These are phyloP conservation scores for Leucoraja ocellata DNA, from an alignment of 2,797 vertebrate species.

Conservation along the genomic window DNA sequence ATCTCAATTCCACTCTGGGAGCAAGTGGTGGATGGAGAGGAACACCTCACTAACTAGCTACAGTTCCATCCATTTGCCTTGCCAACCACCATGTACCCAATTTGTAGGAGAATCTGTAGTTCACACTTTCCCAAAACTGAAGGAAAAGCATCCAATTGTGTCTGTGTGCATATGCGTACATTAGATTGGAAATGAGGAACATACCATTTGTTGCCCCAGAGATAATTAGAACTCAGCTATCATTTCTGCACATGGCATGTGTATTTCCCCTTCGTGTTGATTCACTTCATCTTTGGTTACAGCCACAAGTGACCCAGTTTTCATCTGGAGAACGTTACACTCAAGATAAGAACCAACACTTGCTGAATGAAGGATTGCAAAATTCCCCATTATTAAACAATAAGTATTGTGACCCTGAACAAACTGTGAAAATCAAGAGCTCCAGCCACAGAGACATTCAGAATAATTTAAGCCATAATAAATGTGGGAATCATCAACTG, in stretches of 20 bases:
- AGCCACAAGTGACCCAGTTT: too few relatives aligned
- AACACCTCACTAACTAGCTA: too few relatives aligned
- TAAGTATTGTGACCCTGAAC: neutral
- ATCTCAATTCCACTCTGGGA: too few relatives aligned
- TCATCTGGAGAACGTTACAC: neutral
- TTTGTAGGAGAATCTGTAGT: too few relatives aligned
- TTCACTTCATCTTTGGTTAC: neutral
- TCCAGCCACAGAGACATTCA: neutral
- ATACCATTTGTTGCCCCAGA: too few relatives aligned
- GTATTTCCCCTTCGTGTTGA: neutral
- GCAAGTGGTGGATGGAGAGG: too few relatives aligned
- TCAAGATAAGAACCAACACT: neutral
- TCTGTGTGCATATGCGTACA: too few relatives aligned
- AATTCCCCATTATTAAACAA: neutral
- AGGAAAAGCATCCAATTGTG: too few relatives aligned
- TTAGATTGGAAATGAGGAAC: neutral
- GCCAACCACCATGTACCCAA: too few relatives aligned
- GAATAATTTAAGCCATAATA: neutral
- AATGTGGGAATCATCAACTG: neutral
- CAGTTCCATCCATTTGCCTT: too few relatives aligned
- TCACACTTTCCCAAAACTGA: too few relatives aligned
- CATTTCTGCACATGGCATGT: neutral
- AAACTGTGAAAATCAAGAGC: neutral
- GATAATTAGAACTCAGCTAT: neutral
- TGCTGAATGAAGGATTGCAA: neutral